Conservation (phyloP, 2,888 invertebrate species). For the Xanthia togata region DNA sequence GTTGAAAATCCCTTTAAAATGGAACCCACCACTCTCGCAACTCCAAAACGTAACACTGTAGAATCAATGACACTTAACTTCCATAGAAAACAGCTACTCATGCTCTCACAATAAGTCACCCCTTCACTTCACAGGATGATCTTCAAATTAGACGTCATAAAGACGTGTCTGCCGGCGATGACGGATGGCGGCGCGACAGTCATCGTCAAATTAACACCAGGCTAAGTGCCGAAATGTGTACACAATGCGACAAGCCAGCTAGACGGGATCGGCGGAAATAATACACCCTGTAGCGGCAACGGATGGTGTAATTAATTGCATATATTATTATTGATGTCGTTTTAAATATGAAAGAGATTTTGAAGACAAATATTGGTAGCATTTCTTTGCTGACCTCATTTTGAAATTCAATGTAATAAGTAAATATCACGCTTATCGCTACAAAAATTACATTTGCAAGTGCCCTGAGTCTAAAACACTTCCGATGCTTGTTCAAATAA, state of each 20-base stretch:
- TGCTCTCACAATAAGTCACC: slow-evolving; percentile 84
- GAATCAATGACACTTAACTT: slow-evolving; percentile 64
- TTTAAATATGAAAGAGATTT: slow-evolving; percentile 5
- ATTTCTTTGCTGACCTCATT: not conserved
- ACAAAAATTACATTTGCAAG: not conserved
- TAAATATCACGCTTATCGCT: not conserved
- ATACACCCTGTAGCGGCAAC: slow-evolving; percentile 63
- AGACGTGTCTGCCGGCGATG: slow-evolving; percentile 84
- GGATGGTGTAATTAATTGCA: slow-evolving; percentile 55
- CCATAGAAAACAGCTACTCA: slow-evolving; percentile 81
- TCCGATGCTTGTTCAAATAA: slow-evolving; percentile 1
- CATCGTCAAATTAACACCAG: slow-evolving; percentile 87
- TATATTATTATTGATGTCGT: slow-evolving; percentile 52
- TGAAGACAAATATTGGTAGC: not conserved
- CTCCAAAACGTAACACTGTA: slow-evolving; percentile 54
- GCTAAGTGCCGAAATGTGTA: slow-evolving; percentile 89
- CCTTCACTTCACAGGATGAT: slow-evolving; percentile 82
- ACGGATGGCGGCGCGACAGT: slow-evolving; percentile 86
- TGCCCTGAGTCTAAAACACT: not conserved
- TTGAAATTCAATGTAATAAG: not conserved
- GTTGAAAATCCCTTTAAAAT: slow-evolving; percentile 8
- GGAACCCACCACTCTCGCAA: slow-evolving; percentile 8
- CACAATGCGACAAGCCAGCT: slow-evolving; percentile 77
- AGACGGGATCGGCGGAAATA: slow-evolving; percentile 76
- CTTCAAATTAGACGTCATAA: slow-evolving; percentile 87